Evolutionary conservation across 2,888 invertebrate species (phyloP).

Genomic region (Rhorus exstirpatorius): DNA sequence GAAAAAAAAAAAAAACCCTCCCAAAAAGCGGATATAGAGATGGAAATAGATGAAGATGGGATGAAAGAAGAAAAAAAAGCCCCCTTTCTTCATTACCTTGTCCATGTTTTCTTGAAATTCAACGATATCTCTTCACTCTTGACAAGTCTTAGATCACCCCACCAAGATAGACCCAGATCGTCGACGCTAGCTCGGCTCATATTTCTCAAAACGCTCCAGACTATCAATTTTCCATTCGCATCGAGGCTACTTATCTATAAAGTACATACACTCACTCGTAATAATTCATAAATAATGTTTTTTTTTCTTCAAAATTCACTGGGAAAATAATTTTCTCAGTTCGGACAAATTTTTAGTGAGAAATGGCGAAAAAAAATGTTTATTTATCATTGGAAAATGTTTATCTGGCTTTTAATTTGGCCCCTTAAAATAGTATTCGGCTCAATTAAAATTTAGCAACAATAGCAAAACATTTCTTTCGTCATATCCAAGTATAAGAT

Average conservation of each 20-base stretch:
- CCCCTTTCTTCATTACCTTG: constrained; percentile 50
- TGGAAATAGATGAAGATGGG: background rate
- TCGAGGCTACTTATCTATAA: constrained; percentile 87
- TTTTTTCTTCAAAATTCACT: background rate
- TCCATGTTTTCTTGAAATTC: constrained; percentile 68
- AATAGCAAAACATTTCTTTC: no score
- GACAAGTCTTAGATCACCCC: constrained; percentile 85
- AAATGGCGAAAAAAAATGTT: no score
- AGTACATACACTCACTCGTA: constrained; percentile 10
- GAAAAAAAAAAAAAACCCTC: constrained; percentile 15
- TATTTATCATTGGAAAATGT: no score
- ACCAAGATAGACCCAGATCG: constrained; percentile 84
- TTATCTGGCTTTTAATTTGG: no score
- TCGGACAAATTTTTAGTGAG: no score
- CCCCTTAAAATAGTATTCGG: no score
- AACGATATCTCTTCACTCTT: constrained; percentile 85
- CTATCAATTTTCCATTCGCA: constrained; percentile 86
- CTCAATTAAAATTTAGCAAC: no score
- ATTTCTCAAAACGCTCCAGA: constrained; percentile 86
- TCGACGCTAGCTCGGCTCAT: constrained; percentile 75
- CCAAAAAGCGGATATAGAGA: constrained; percentile 70
- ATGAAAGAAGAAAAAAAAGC: background rate
- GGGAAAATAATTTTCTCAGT: background rate
- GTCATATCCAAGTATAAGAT: background rate
- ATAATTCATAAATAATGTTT: background rate